phyloP scores from a whole-genome alignment of 30 jellyfish, hydroid and myxozoan genomes.

The Euphysa ruthae region DNA sequence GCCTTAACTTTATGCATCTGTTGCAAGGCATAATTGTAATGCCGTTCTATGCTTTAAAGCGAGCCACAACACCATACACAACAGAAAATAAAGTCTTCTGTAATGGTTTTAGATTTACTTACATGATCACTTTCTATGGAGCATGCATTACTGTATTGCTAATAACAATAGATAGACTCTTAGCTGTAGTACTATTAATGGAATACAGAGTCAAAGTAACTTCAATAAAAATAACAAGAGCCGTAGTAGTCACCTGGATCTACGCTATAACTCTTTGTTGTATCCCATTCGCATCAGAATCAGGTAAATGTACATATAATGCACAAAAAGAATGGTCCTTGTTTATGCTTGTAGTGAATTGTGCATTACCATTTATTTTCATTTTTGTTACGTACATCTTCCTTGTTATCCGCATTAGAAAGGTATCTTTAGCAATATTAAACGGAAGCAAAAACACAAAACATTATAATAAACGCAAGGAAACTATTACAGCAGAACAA shows the following conservation, averaged over 20 bases:
- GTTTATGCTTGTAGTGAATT: slow-evolving; percentile 16
- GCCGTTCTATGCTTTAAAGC: slow-evolving; percentile 25
- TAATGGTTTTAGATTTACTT: slow-evolving; percentile 29
- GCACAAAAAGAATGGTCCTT: slow-evolving; percentile 16
- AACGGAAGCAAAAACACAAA: too few relatives aligned
- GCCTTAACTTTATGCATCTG: too few relatives aligned
- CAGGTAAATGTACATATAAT: background rate
- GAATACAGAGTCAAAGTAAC: slow-evolving; percentile 7
- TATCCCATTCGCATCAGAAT: background rate
- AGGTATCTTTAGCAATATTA: too few relatives aligned
- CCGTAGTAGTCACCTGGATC: background rate
- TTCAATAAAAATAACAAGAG: background rate
- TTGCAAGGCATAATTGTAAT: slow-evolving; percentile 15
- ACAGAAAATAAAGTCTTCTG: background rate
- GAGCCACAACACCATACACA: background rate
- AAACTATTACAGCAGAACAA: too few relatives aligned
- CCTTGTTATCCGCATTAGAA: too few relatives aligned
- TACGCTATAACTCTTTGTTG: slow-evolving; percentile 5
- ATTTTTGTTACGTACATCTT: too few relatives aligned
- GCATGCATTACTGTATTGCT: slow-evolving; percentile 3
- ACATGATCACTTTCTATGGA: slow-evolving; percentile 22
- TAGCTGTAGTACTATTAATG: slow-evolving; percentile 10
- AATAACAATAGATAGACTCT: slow-evolving; percentile 1
- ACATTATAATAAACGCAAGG: too few relatives aligned
- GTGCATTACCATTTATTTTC: slow-evolving; percentile 4